Evolutionary conservation across 2,888 invertebrate genomes (phyloP).

Genomic region (Rotaria sp.): DNA sequence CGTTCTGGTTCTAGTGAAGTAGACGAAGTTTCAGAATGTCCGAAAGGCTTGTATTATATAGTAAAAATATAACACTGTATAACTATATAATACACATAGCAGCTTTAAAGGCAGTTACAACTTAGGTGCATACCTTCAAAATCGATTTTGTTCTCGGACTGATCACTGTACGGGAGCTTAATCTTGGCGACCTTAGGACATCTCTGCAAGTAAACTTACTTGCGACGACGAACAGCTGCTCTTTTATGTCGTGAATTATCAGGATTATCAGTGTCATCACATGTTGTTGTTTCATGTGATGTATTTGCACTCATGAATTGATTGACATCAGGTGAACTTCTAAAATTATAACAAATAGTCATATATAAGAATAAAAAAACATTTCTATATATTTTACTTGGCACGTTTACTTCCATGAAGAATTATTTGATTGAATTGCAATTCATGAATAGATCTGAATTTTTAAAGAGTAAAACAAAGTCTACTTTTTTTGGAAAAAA

Average conservation of each 20-base stretch:
- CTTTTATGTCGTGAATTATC: conserved; percentile 1
- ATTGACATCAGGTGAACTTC: conserved; percentile 10
- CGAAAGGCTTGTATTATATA: no score
- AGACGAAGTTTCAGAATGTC: no score
- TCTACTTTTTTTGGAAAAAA: no score
- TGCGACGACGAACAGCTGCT: background rate
- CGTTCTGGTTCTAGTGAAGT: no score
- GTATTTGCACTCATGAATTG: background rate
- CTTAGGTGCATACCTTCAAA: no score
- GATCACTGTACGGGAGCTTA: no score
- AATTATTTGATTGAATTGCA: background rate
- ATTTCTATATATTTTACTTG: background rate
- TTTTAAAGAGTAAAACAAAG: no score
- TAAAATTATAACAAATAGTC: background rate
- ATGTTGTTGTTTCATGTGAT: conserved; percentile 25
- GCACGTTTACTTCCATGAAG: background rate
- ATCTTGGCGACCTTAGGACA: no score
- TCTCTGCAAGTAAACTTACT: background rate
- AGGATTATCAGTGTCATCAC: background rate
- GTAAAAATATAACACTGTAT: no score
- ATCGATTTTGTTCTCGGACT: no score
- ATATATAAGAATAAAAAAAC: background rate
- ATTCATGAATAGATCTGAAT: conserved; percentile 1
- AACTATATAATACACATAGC: no score
- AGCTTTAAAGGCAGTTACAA: no score